A percentile compares a stretch with the other conserved stretches of the same genome.
Conservation (phyloP, 2,888 invertebrate species). For the Xylota sylvarum region DNA sequence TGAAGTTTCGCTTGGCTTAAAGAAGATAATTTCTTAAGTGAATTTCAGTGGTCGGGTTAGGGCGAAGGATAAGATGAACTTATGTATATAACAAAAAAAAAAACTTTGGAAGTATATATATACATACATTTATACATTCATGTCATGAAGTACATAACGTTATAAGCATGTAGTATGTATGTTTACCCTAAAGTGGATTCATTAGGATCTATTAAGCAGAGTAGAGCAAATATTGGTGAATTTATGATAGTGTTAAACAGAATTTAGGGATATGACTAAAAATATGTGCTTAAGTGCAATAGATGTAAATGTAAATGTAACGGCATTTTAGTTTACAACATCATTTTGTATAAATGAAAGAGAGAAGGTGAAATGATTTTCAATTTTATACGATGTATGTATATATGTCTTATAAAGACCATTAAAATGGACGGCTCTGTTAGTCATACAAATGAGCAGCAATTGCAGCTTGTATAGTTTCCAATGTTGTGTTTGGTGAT, state of each 20-base stretch:
- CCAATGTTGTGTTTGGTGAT: too few species aligned
- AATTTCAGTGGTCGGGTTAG: slow-evolving; percentile 52
- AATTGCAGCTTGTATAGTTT: too few species aligned
- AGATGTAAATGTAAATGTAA: not conserved
- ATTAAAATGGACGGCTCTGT: too few species aligned
- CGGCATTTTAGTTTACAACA: too few species aligned
- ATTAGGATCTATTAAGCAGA: not conserved
- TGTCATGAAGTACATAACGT: not conserved
- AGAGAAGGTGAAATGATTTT: too few species aligned
- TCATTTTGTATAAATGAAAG: too few species aligned
- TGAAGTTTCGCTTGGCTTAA: slow-evolving; percentile 63
- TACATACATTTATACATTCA: not conserved
- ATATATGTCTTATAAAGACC: too few species aligned
- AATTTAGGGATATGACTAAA: not conserved
- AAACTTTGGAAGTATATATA: not conserved
- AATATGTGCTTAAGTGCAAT: too few species aligned
- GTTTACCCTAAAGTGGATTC: not conserved
- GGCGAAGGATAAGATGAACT: not conserved
- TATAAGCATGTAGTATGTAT: not conserved
- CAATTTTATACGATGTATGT: too few species aligned
- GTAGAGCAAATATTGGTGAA: not conserved
- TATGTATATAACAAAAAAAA: not conserved
- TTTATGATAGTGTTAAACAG: not conserved
- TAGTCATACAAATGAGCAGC: too few species aligned
- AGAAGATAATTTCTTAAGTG: slow-evolving; percentile 66